These are phyloP conservation scores for Aspidoscelis tigris DNA, from an alignment of 2,113 vertebrate genomes.

Conservation along the genomic window DNA sequence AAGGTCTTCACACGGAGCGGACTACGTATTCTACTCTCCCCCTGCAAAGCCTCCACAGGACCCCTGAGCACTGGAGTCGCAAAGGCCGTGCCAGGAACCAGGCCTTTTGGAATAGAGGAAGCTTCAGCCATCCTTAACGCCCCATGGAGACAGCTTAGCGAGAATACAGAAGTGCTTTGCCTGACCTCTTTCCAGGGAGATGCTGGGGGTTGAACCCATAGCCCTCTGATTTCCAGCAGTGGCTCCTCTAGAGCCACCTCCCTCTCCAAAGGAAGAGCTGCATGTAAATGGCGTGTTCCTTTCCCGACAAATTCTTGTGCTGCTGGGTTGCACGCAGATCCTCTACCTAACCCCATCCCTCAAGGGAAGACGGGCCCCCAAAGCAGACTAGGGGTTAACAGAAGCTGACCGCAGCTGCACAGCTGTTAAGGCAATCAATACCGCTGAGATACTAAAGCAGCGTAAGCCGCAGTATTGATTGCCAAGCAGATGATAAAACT, in stretches of 20 bases:
- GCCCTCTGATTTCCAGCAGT: too few relatives aligned
- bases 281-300: not conserved
- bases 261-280: slow-evolving; percentile 3
- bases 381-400: slow-evolving; percentile 78
- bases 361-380: not conserved
- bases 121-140: too few relatives aligned
- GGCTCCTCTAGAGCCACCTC: too few relatives aligned
- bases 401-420: slow-evolving; percentile 83
- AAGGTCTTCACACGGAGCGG: too few relatives aligned
- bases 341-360: not conserved
- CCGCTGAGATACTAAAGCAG: slow-evolving; percentile 96
- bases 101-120: not conserved
- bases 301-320: slow-evolving; percentile 25
- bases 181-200: too few relatives aligned
- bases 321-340: not conserved
- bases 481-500: slow-evolving; percentile 92
- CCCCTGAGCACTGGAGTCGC: not conserved
- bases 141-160: too few relatives aligned
- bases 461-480: slow-evolving; percentile 95
- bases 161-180: too few relatives aligned
- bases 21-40: not conserved
- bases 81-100: not conserved
- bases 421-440: slow-evolving; percentile 96
- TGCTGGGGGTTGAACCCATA: too few relatives aligned
- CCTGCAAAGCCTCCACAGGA: not conserved